Base-by-base conservation (phyloP, 2,888 invertebrate species). In the Callyntrura guangdongensis region DNA sequence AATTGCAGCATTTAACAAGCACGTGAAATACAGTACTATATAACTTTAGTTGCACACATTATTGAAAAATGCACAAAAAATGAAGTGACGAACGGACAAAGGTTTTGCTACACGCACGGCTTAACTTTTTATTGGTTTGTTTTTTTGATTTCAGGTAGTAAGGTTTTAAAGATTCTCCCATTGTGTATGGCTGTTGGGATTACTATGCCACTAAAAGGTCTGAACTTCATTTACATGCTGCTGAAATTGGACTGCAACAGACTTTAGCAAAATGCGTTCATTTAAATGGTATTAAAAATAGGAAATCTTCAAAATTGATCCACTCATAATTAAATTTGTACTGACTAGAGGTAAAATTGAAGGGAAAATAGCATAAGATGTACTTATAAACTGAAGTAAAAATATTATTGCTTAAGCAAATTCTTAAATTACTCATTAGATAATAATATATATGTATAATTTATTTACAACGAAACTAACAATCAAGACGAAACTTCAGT, bases 261-360 rank as follows among this genome's bases (percentile, higher is more conserved):
- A 11, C 14, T 53, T 53, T 11, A 53, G 11, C 11, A 53, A 6
- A 2, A 14, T 14, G 53, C 6, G 36, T 36, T 53, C 53, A 53
- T 53, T 53, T n/a, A 61, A 61, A 14, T 3, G 14, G 64, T 64
- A 25, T 64, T 64, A 64, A 64, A 64, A 64, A 69, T 69, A 69
- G 27, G 22, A 69, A 69, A 27, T 47, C 17, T 72, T 22, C 12
- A 22, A 20, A 36, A 2, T 36, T 36, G 36, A 36, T 36, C 25
- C 22, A 47, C 17, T 47, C 45, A 36, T 11, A 72, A 17, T 11
- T 20, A 53, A 14, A 9, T 53, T 14, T 77, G 25, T 9, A 22
- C 77, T 77, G 77, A 77, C 77, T 77, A 77, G 77, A 77, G n/a
- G 8, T 56, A 74, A 74, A 74, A 49, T 22, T 12, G 20, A 47